These are phyloP conservation scores for Girardia tigrina DNA, from an alignment of 2,888 invertebrate genomes.

Conservation along the genomic window DNA sequence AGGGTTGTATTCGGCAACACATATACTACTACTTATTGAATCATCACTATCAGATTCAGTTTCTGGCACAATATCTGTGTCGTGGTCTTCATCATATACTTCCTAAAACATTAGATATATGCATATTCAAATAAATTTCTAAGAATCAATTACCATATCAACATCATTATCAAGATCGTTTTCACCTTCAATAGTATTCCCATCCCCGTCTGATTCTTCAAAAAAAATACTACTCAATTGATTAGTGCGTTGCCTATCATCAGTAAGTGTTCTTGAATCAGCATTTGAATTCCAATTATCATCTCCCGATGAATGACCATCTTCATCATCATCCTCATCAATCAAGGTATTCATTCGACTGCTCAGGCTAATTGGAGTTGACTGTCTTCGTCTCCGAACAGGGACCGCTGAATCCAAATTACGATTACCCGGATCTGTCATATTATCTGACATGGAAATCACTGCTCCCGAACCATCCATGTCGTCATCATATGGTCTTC, in stretches of 20 bases:
- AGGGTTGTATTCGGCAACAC: conserved; percentile 24
- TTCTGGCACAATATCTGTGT: conserved; percentile 26
- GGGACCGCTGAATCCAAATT: background rate
- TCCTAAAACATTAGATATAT: background rate
- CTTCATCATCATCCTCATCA: conserved; percentile 24
- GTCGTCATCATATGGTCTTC: background rate
- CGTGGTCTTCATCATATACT: conserved; percentile 10
- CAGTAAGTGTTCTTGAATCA: background rate
- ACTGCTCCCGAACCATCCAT: conserved; percentile 1
- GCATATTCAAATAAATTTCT: background rate
- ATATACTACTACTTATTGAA: conserved; percentile 18
- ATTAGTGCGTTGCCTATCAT: background rate
- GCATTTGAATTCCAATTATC: conserved; percentile 26
- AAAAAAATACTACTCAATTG: background rate
- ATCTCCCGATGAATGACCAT: conserved; percentile 26
- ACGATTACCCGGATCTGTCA: background rate
- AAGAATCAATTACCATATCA: conserved; percentile 3
- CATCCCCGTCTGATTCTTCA: background rate
- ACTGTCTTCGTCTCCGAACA: background rate
- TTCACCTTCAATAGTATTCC: conserved; percentile 11
- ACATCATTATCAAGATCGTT: background rate
- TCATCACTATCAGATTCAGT: conserved; percentile 32
- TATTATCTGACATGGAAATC: background rate
- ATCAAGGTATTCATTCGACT: conserved; percentile 21
- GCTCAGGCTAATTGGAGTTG: conserved; percentile 10